A percentile compares a stretch with the other conserved stretches of the same genome.
phyloP scores from a whole-genome alignment of 2,888 invertebrate species.

The Leucophenga montana region DNA sequence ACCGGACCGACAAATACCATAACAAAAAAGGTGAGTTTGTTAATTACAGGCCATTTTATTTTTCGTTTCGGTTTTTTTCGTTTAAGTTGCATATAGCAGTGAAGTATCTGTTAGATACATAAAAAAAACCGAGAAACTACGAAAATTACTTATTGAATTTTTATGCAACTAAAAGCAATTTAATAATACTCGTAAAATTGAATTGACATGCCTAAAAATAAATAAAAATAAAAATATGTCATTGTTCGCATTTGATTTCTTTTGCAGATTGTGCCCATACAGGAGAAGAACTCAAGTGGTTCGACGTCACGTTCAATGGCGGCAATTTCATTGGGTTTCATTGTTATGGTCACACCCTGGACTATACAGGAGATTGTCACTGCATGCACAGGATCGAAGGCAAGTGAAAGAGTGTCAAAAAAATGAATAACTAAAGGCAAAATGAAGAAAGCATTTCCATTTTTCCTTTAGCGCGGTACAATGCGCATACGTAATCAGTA shows the following conservation, averaged over 20 bases:
- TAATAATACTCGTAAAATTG: background rate
- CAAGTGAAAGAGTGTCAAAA: background rate
- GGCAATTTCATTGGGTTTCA: constrained; percentile 91
- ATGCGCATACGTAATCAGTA: constrained; percentile 51
- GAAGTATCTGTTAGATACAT: background rate
- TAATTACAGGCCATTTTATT: too few species aligned
- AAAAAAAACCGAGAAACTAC: background rate
- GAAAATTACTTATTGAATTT: background rate
- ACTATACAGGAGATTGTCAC: constrained; percentile 93
- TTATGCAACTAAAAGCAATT: background rate
- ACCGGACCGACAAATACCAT: constrained; percentile 62
- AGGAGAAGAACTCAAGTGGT: constrained; percentile 78
- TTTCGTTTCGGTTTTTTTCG: too few species aligned
- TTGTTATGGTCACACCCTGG: constrained; percentile 92
- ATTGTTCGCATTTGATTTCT: constrained; percentile 22
- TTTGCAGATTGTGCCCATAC: constrained; percentile 71
- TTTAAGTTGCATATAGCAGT: background rate
- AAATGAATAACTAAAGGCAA: background rate
- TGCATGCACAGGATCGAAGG: constrained; percentile 88
- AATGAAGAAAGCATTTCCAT: background rate
- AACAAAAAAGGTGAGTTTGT: constrained; percentile 66
- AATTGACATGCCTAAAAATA: constrained; percentile 15
- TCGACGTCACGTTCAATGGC: constrained; percentile 91
- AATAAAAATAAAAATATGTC: constrained; percentile 17
- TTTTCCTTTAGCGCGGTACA: constrained; percentile 22